Evolutionary conservation across 2,113 vertebrate species (phyloP), one percentile per base, ranked within the genome.

Genomic region (Chamaetylas fuelleborni): DNA sequence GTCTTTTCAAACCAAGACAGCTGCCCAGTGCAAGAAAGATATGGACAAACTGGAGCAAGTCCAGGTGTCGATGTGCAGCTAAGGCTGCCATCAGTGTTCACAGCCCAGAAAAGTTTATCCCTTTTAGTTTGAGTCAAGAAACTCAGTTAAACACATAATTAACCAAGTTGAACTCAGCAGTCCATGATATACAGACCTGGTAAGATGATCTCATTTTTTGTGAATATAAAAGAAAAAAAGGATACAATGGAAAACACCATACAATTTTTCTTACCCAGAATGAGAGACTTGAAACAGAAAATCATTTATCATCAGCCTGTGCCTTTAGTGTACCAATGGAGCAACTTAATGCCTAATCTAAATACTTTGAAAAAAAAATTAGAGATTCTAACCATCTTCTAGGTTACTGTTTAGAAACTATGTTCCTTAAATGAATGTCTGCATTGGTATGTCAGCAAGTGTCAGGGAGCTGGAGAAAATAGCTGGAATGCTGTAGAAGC

Each of bases 41-140:
- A 54, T 0, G 0, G 31, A 58, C 50, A 36, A 25, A 51, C 4
- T 26, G 29, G 20, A 51, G 26, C 12, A 77, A 57, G 58, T 12
- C 40, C 50, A 53, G 64, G 12, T 76, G 76, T 20, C 51, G 36
- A 56, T 33, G 23, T 28, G 40, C 14, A 77, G 23, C 25, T 54
- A 85, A 78, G 58, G 19, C 33, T 81, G 70, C 29, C 65, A 47
- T n/a, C 6, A 6, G 29, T 0, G 0, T 56, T 86, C 24, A 34
- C 25, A 76, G 38, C 60, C n/a, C 50, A 45, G 60, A 45, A 7
- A 43, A 73, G 33, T 28, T 64, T 51, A 48, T 61, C 36, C 7
- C 23, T 5, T 11, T 45, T 42, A 45, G 26, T 34, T 9, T 45
- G 54, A 70, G 16, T 24, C n/a, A 78, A 42, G 42, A 36, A 61